Evolutionary conservation across 1,140 invertebrate species (phyloP).

Genomic region (Chironomus tepperi): DNA sequence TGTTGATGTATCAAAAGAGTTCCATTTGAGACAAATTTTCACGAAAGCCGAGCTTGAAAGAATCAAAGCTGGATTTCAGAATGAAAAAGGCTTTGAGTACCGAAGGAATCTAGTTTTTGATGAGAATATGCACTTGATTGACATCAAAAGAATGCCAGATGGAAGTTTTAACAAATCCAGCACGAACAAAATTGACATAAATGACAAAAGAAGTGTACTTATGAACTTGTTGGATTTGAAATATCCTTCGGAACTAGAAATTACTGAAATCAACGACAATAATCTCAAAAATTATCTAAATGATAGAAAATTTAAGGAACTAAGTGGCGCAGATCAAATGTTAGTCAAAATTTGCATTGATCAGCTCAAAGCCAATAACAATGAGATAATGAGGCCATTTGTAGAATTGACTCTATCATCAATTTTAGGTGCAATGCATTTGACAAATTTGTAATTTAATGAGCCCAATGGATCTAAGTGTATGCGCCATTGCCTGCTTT

Average conservation of each 20-base stretch:
- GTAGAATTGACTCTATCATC: too few relatives aligned
- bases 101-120: not conserved
- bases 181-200: not conserved
- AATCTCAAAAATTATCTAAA: not conserved
- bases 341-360: not conserved
- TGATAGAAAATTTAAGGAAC: not conserved
- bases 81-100: not conserved
- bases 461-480: too few relatives aligned
- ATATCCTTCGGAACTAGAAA: not conserved
- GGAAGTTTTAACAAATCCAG: not conserved
- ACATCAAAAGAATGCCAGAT: not conserved
- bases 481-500: too few relatives aligned
- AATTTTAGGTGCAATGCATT: too few relatives aligned
- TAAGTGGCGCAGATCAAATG: not conserved
- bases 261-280: not conserved
- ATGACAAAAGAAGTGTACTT: not conserved
- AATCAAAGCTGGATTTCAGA: not conserved
- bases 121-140: not conserved
- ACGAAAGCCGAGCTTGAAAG: not conserved
- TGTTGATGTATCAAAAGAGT: conserved; percentile 24
- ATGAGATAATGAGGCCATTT: too few relatives aligned
- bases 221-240: not conserved
- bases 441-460: too few relatives aligned
- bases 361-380: not conserved
- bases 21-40: not conserved